phyloP scores from a whole-genome alignment of 1,140 invertebrate species.

The fruit fly (Drosophila melanogaster) region DNA sequence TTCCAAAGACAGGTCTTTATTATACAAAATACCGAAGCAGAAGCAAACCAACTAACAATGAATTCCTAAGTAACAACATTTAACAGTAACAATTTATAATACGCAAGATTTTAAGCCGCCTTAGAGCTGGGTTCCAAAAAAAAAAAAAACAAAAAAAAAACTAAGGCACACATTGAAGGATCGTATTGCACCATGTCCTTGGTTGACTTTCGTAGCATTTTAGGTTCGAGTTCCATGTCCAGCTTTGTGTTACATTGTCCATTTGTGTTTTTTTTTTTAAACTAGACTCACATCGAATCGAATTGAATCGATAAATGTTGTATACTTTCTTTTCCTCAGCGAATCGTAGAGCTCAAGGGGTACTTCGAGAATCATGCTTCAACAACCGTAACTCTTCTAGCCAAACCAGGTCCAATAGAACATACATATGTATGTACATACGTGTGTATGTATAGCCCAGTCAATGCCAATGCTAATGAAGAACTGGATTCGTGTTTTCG shows the following conservation, averaged over 20 bases:
- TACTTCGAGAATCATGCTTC: conserved; percentile 48
- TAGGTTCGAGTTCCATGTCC: conserved; percentile 15
- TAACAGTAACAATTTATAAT: conserved; percentile 37
- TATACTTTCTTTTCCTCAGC: conserved; percentile 56
- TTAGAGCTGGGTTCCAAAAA: conserved; percentile 35
- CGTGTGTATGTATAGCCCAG: conserved; percentile 8
- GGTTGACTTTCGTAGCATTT: conserved; percentile 13
- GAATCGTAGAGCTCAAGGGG: conserved; percentile 57
- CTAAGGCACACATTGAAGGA: background rate
- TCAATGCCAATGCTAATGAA: conserved; percentile 21
- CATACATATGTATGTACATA: background rate
- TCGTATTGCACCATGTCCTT: conserved; percentile 32
- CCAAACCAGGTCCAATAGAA: conserved; percentile 33
- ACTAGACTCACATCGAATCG: background rate
- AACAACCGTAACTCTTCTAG: conserved; percentile 33
- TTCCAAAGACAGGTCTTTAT: conserved; percentile 76
- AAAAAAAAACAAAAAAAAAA: background rate
- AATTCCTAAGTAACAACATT: conserved; percentile 11
- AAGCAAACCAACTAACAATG: conserved; percentile 19
- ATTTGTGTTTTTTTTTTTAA: conserved; percentile 10
- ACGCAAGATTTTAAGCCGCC: conserved; percentile 36
- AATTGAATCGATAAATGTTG: conserved; percentile 15
- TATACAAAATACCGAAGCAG: conserved; percentile 53
- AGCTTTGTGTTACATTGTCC: conserved; percentile 12
- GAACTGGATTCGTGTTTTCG: conserved; percentile 8